Percentiles rank a stretch among this genome's conserved stretches.
Conservation (phyloP, 2,888 invertebrate species). For the Busseola fusca region DNA sequence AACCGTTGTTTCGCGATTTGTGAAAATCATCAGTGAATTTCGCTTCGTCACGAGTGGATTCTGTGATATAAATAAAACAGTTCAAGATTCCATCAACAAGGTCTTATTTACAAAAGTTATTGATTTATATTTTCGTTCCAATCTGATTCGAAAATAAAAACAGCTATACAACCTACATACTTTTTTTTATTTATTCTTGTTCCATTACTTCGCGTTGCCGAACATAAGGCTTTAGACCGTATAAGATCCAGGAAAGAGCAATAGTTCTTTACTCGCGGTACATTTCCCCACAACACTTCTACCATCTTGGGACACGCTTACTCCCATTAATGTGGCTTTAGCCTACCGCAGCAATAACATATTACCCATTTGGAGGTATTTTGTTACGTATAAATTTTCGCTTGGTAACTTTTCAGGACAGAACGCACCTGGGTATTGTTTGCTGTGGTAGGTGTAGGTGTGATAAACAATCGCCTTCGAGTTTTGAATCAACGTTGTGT, state of each 20-base stretch:
- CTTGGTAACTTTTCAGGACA: slow-evolving; percentile 53
- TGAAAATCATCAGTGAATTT: slow-evolving; percentile 8
- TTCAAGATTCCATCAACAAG: slow-evolving; percentile 4
- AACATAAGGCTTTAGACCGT: neutral
- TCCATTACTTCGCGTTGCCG: neutral
- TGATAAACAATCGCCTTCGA: slow-evolving; percentile 56
- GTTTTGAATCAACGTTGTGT: slow-evolving; percentile 41
- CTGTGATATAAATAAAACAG: slow-evolving; percentile 14
- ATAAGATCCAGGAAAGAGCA: slow-evolving; percentile 1
- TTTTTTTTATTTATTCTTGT: slow-evolving; percentile 8
- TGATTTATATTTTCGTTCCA: slow-evolving; percentile 1
- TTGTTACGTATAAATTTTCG: slow-evolving; percentile 53
- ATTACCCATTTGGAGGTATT: slow-evolving; percentile 64
- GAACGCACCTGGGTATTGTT: slow-evolving; percentile 64
- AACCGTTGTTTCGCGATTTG: slow-evolving; percentile 3
- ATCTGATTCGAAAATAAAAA: neutral
- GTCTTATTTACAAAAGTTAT: slow-evolving; percentile 16
- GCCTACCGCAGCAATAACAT: slow-evolving; percentile 62
- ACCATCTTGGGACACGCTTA: slow-evolving; percentile 52
- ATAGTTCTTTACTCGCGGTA: slow-evolving; percentile 48
- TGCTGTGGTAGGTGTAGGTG: slow-evolving; percentile 46
- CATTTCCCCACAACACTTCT: slow-evolving; percentile 65
- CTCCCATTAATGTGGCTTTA: slow-evolving; percentile 66
- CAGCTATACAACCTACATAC: too few species aligned
- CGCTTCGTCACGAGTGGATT: slow-evolving; percentile 1